phyloP scores from a whole-genome alignment of 2,888 invertebrate genomes.

The Deroplatys truncata region DNA sequence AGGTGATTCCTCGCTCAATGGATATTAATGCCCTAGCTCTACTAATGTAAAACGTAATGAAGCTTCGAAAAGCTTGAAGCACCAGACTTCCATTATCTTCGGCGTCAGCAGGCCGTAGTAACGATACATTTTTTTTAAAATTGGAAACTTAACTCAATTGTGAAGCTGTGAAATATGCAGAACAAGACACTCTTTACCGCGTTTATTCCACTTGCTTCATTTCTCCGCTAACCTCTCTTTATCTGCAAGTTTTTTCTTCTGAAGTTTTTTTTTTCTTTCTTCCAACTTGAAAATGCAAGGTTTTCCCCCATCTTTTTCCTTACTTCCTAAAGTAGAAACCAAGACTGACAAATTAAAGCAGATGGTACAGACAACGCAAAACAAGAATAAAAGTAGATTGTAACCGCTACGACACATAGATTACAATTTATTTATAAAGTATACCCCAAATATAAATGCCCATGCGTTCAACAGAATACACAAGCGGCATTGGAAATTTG shows the following conservation, averaged over 20 bases:
- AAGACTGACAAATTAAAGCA: not conserved
- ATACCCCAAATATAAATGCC: too few species aligned
- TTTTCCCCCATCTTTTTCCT: not conserved
- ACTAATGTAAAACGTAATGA: too few species aligned
- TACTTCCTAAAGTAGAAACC: too few species aligned
- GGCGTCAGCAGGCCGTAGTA: not conserved
- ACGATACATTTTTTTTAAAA: not conserved
- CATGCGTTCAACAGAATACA: too few species aligned
- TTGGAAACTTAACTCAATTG: constrained; percentile 18
- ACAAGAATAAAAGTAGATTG: not conserved
- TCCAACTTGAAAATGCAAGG: not conserved
- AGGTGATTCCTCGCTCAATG: too few species aligned
- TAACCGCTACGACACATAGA: not conserved
- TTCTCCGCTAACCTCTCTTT: not conserved
- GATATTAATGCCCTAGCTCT: too few species aligned
- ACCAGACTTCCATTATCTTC: too few species aligned
- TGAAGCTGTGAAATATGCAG: constrained; percentile 9
- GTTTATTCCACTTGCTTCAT: not conserved
- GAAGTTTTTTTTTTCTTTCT: not conserved
- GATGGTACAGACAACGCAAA: not conserved
- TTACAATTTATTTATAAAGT: too few species aligned
- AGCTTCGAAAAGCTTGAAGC: too few species aligned
- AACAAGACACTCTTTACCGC: not conserved
- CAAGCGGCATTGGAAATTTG: too few species aligned
- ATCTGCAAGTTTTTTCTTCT: not conserved